Evolutionary conservation across 2,888 invertebrate genomes (phyloP).

Genomic region (Xestia ashworthii): DNA sequence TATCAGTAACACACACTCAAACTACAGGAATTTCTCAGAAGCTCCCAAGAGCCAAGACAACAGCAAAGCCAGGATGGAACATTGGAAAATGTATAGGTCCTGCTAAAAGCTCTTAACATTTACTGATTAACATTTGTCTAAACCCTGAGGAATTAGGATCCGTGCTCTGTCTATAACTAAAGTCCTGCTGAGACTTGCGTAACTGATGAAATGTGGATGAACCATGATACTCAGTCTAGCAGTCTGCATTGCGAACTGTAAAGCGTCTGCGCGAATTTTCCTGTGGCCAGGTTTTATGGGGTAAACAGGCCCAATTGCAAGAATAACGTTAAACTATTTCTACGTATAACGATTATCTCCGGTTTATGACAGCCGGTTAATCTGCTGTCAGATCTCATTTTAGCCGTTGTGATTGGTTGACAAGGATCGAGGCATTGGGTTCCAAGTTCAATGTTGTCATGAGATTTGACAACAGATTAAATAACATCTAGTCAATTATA

Average conservation of each 20-base stretch:
- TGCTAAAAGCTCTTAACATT: background rate
- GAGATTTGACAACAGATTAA: constrained; percentile 27
- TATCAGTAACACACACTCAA: background rate
- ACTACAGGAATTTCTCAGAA: constrained; percentile 12
- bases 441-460: background rate
- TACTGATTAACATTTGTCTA: background rate
- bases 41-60: background rate
- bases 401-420: constrained; percentile 8
- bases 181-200: background rate
- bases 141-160: background rate
- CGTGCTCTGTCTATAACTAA: background rate
- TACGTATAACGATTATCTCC: constrained; percentile 2
- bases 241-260: background rate
- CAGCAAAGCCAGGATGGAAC: background rate
- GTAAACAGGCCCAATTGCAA: background rate
- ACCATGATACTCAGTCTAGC: too few relatives aligned
- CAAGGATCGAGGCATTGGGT: constrained; percentile 15
- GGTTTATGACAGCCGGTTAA: constrained; percentile 13
- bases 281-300: background rate
- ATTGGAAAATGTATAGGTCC: background rate
- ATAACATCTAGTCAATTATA: background rate
- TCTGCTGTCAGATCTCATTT: constrained; percentile 30
- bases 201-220: background rate
- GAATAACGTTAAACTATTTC: background rate
- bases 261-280: background rate